Percentiles rank a stretch among this genome's conserved stretches.
These are phyloP conservation scores for Sylvilagus floridanus DNA, from an alignment of 2,797 vertebrate genomes.

Conservation along the genomic window DNA sequence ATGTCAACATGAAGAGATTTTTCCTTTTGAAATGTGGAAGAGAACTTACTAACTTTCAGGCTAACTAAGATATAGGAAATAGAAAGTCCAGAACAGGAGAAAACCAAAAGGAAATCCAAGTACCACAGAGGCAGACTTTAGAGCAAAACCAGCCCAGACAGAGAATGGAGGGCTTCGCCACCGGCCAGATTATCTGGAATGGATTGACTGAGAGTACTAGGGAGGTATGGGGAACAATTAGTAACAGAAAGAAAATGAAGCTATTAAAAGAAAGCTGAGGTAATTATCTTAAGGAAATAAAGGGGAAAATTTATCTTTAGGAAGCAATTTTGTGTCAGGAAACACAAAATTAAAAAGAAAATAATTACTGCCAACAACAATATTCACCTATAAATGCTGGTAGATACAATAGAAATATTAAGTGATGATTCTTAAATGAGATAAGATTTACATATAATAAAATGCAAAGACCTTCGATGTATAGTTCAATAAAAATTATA, in stretches of 20 bases:
- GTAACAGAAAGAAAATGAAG: not conserved
- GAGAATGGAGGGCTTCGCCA: not conserved
- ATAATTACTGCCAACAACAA: not conserved
- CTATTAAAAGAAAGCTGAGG: not conserved
- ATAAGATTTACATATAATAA: not conserved
- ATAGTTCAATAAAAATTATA: not conserved
- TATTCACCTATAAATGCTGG: not conserved
- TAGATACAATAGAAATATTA: not conserved
- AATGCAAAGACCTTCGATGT: not conserved
- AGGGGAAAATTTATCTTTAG: not conserved
- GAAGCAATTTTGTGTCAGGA: constrained; percentile 15
- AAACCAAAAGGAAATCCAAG: not conserved
- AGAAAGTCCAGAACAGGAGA: not conserved
- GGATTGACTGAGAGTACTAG: rapidly evolving
- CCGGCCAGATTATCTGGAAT: not conserved
- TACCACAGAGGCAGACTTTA: not conserved
- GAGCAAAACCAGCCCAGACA: not conserved
- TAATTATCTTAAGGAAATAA: constrained; percentile 30
- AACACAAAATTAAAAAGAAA: not conserved
- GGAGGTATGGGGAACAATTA: not conserved
- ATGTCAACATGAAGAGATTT: not conserved
- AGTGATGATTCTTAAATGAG: not conserved
- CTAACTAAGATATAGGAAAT: not conserved
- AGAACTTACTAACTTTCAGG: constrained; percentile 16
- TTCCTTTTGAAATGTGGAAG: not conserved